Percentiles rank a stretch among this genome's conserved stretches.
Evolutionary conservation across 1,140 invertebrate species (phyloP).

Genomic region (Drosophila truncata): DNA sequence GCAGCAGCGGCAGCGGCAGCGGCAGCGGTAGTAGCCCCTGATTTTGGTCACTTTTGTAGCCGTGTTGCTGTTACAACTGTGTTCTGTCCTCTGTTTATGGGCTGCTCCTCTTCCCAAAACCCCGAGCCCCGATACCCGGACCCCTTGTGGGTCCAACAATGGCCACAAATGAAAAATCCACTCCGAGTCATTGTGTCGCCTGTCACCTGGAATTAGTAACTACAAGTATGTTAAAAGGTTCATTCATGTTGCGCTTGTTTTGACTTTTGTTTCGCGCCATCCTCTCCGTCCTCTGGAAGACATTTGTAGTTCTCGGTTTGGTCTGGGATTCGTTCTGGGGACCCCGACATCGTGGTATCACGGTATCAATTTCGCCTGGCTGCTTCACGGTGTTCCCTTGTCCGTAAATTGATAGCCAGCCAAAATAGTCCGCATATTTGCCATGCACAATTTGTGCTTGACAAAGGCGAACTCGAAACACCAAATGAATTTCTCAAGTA

Average conservation of each 20-base stretch:
- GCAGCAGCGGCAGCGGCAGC: constrained; percentile 46
- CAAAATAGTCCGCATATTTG: constrained; percentile 76
- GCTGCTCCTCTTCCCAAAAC: constrained; percentile 20
- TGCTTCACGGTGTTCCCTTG: constrained; percentile 73
- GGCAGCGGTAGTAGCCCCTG: constrained; percentile 54
- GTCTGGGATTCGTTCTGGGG: constrained; percentile 24
- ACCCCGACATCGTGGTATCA: constrained; percentile 24
- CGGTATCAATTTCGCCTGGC: constrained; percentile 70
- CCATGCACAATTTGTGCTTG: constrained; percentile 30
- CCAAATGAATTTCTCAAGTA: constrained; percentile 34
- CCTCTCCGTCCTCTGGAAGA: constrained; percentile 15
- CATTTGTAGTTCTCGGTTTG: constrained; percentile 25
- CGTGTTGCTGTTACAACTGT: constrained; percentile 73
- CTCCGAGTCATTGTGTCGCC: constrained; percentile 70
- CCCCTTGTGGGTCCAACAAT: constrained; percentile 55
- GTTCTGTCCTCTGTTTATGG: constrained; percentile 57
- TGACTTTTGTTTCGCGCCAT: constrained; percentile 74
- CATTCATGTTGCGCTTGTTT: constrained; percentile 80
- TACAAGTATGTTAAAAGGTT: constrained; percentile 84
- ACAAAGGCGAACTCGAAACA: constrained; percentile 20
- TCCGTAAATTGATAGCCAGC: constrained; percentile 75
- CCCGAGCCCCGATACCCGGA: neutral
- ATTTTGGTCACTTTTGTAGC: constrained; percentile 68
- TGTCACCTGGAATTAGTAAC: constrained; percentile 82
- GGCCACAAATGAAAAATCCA: constrained; percentile 76